phyloP scores from a whole-genome alignment of 2,113 vertebrate species.

The Pteruthius melanotis region DNA sequence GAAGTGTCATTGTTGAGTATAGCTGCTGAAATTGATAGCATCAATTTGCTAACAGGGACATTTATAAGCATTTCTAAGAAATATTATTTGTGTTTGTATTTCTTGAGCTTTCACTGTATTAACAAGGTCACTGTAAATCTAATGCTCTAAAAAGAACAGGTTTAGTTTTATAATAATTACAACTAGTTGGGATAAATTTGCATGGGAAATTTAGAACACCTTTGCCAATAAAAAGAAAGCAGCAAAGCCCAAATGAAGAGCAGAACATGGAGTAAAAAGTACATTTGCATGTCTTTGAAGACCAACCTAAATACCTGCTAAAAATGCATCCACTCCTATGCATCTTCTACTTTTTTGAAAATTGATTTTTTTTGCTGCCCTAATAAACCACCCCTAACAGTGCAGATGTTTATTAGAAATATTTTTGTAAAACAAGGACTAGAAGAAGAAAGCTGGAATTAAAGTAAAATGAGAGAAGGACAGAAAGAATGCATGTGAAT shows the following conservation, averaged over 20 bases:
- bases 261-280: neutral
- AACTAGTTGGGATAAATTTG: neutral
- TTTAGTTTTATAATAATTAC: neutral
- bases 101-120: neutral
- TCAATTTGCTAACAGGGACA: neutral
- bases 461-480: neutral
- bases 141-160: neutral
- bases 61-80: slow-evolving; percentile 24
- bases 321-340: neutral
- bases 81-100: neutral
- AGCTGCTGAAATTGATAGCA: neutral
- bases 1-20: neutral
- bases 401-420: neutral
- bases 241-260: neutral
- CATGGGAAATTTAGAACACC: neutral
- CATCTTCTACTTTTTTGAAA: neutral
- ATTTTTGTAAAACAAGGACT: neutral
- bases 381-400: neutral
- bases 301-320: neutral
- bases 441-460: neutral
- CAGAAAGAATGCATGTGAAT: neutral
- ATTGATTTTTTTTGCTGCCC: neutral
- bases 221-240: neutral
- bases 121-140: neutral
- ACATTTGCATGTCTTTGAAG: slow-evolving; percentile 18